phyloP scores from a whole-genome alignment of 1,140 invertebrate genomes.

The Rhopalosiphum padi region DNA sequence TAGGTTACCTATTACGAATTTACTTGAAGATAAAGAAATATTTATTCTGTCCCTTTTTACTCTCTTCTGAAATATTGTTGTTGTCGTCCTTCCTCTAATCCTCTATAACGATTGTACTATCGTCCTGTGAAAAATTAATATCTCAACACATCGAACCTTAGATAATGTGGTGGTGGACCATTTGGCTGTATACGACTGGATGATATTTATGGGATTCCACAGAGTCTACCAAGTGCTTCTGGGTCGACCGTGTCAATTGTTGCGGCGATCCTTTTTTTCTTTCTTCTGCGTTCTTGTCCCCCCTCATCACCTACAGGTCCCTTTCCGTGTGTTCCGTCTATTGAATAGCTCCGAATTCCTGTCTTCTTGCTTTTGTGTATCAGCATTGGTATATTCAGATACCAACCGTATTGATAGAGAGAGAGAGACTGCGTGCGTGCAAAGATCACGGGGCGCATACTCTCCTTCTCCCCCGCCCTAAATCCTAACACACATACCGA shows the following conservation, averaged over 20 bases:
- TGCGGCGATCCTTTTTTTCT: slow-evolving; percentile 31
- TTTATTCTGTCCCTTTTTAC: not conserved
- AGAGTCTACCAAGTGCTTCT: slow-evolving; percentile 8
- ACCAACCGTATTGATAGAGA: not conserved
- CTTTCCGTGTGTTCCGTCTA: slow-evolving; percentile 21
- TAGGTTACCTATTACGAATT: not conserved
- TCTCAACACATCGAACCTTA: not conserved
- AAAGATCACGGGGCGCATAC: not conserved
- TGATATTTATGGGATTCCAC: slow-evolving; percentile 20
- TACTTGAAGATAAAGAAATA: not conserved
- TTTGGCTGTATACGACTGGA: not conserved
- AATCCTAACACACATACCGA: not conserved
- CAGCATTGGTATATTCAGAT: not conserved
- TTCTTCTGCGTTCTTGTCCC: not conserved
- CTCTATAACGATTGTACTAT: not conserved
- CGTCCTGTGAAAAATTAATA: slow-evolving; percentile 3
- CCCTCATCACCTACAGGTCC: not conserved
- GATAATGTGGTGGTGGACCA: not conserved
- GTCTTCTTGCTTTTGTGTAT: not conserved
- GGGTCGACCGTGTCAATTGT: slow-evolving; percentile 34
- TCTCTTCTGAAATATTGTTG: not conserved
- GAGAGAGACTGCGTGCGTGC: not conserved
- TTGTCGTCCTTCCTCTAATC: not conserved
- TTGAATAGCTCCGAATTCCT: slow-evolving; percentile 27
- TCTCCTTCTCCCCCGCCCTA: not conserved